Evolutionary conservation across 2,797 vertebrate species (phyloP), one percentile per base, ranked within the genome.

Genomic region (Myotis daubentonii): DNA sequence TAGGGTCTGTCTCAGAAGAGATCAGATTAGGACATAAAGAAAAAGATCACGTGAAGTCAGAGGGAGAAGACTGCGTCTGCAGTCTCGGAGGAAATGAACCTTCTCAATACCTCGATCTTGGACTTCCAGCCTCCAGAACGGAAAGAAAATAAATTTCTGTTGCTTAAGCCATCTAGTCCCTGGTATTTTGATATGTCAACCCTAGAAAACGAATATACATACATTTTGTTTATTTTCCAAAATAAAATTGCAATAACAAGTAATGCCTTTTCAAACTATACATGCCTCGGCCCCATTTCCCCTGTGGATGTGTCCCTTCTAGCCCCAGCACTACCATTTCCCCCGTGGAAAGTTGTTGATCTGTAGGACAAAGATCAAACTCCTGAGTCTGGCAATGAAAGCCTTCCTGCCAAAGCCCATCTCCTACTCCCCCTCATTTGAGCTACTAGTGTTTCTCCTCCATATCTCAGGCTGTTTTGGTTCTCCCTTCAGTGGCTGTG

Each of bases 171-270:
- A 55, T 4, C 8, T 74, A 66, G 17, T 33, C 8, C 87, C 12
- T 66, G 25, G 17, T 88, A 71, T 81, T 93, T 89, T 89, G 10
- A 71, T 65, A 30, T 66, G 53, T 75, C 28, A 89, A 44, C n/a
- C 9, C 9, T 65, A 86, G 41, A 30, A 81, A 93, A 83, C 47
- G 17, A 66, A 84, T 51, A 72, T 16, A 47, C 57, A 87, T 15
- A 53, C 22, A 71, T 91, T 89, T 92, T 36, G 49, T 89, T 78
- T 44, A 75, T 92, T 95, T 95, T 76, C 66, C 81, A 87, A 79
- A 87, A 57, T n/a, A 80, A 65, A 94, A 65, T 36, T 81, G 33
- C 68, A 85, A 47, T 19, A 65, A n/a, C 36, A 19, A 83, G 72
- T 81, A 28, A 87, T 68, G 57, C 38, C 60, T 86, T 95, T 93